Evolutionary conservation across 2,113 vertebrate genomes (phyloP).

Genomic region (Caretta caretta): DNA sequence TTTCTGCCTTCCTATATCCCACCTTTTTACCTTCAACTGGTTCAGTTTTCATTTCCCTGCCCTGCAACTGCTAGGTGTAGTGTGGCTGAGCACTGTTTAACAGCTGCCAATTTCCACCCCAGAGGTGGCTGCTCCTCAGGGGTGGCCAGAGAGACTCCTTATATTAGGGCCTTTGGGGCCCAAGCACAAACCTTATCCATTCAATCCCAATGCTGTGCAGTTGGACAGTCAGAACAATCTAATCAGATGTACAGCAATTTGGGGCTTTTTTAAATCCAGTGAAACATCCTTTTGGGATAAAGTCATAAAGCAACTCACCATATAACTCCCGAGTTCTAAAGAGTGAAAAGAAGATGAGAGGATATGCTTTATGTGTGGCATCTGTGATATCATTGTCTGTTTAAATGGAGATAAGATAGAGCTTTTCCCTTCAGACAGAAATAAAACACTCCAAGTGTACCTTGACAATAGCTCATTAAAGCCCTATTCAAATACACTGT

Average conservation of each 20-base stretch:
- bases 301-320: background rate
- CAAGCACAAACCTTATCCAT: background rate
- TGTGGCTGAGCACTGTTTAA: background rate
- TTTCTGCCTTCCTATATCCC: background rate
- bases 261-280: background rate
- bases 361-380: background rate
- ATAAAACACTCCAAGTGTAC: accelerated
- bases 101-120: background rate
- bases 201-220: background rate
- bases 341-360: background rate
- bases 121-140: accelerated
- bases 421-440: background rate
- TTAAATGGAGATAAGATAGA: background rate
- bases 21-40: background rate
- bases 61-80: too few relatives aligned
- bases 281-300: background rate
- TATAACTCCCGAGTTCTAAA: background rate
- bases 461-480: slow-evolving; percentile 37
- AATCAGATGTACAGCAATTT: background rate
- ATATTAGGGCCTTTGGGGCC: background rate
- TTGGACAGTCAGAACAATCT: background rate
- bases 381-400: background rate
- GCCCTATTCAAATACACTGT: slow-evolving; percentile 27
- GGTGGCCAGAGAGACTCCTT: too few relatives aligned
- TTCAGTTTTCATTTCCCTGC: background rate